phyloP scores from a whole-genome alignment of 2,888 invertebrate species.

The Therioaphis trifolii region DNA sequence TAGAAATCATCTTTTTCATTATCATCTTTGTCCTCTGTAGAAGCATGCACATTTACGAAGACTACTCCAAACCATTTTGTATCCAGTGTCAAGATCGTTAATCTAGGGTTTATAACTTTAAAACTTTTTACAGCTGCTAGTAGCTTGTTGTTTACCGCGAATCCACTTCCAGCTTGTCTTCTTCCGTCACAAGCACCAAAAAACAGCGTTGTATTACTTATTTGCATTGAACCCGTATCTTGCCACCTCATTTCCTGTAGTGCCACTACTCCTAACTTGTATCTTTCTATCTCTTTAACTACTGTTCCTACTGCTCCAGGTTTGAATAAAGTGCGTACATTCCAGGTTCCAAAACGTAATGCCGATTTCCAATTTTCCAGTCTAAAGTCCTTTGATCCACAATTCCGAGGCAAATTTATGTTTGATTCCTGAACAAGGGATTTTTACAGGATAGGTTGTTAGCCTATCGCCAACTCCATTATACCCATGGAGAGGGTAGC shows the following conservation, averaged over 20 bases:
- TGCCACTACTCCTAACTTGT: constrained; percentile 22
- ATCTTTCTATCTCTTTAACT: constrained; percentile 29
- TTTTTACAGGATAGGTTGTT: constrained; percentile 42
- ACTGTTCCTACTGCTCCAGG: constrained; percentile 36
- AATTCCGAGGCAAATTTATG: constrained; percentile 42
- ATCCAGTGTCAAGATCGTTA: too few relatives aligned
- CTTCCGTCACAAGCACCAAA: constrained; percentile 38
- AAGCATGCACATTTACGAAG: too few relatives aligned
- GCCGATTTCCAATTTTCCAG: constrained; percentile 38
- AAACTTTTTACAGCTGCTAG: too few relatives aligned
- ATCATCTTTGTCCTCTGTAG: too few relatives aligned
- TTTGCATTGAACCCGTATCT: constrained; percentile 36
- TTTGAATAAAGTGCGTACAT: constrained; percentile 28
- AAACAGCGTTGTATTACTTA: constrained; percentile 24
- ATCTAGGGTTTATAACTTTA: too few relatives aligned
- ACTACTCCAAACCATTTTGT: too few relatives aligned
- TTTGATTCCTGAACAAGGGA: constrained; percentile 41
- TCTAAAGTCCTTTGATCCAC: constrained; percentile 42
- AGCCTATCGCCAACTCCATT: constrained; percentile 25
- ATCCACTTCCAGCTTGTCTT: constrained; percentile 17
- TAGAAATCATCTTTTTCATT: too few relatives aligned
- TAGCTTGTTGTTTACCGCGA: constrained; percentile 9
- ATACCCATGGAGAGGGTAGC: constrained; percentile 13
- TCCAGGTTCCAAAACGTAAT: constrained; percentile 24
- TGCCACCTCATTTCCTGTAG: constrained; percentile 36